Conservation (phyloP, 2,888 invertebrate genomes). For the Polydrusus pterygomalis region DNA sequence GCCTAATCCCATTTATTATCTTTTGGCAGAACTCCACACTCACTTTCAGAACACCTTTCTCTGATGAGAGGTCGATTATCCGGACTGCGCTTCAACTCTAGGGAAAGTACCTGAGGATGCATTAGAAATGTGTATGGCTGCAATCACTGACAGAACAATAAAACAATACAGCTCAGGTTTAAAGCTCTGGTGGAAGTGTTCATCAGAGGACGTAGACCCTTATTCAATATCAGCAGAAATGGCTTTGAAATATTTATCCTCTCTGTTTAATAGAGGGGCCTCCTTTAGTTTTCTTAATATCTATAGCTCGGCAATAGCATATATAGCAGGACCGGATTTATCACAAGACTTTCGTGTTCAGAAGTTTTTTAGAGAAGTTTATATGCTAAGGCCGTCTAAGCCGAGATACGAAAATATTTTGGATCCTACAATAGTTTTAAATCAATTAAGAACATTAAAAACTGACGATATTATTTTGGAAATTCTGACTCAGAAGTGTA, state of each 20-base stretch:
- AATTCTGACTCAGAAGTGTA: background rate
- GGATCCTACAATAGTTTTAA: background rate
- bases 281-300: background rate
- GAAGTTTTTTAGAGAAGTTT: background rate
- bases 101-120: background rate
- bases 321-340: background rate
- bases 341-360: background rate
- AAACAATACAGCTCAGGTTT: background rate
- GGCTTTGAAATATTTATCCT: background rate
- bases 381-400: no score
- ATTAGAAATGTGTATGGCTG: background rate
- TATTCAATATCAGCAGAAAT: background rate
- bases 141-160: background rate
- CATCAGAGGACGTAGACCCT: background rate
- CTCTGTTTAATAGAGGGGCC: background rate
- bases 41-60: no score
- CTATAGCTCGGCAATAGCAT: background rate
- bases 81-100: background rate
- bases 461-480: background rate
- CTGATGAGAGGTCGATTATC: background rate
- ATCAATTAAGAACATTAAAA: background rate
- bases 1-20: no score
- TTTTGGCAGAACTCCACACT: no score
- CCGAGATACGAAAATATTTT: no score
- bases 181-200: background rate